phyloP scores from a whole-genome alignment of 2,888 invertebrate species.

The Leptothorax acervorum region DNA sequence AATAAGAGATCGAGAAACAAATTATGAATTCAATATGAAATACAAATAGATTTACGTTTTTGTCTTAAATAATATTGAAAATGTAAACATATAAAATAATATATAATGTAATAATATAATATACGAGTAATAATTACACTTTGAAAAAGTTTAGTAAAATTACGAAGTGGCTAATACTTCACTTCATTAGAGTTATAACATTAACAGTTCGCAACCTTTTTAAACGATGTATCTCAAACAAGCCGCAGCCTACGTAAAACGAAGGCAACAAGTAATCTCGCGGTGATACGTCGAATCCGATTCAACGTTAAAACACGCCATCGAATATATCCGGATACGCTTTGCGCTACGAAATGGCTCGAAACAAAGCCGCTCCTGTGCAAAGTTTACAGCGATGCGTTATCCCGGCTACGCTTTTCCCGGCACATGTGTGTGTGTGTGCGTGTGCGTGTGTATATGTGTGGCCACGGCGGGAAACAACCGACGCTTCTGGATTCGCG shows the following conservation, averaged over 20 bases:
- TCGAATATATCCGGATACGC: conserved; percentile 59
- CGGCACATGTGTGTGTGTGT: background rate
- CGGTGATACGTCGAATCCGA: conserved; percentile 47
- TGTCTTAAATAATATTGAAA: background rate
- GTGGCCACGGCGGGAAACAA: conserved; percentile 56
- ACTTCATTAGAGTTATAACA: background rate
- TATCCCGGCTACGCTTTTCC: conserved; percentile 38
- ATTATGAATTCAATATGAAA: background rate
- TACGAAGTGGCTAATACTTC: background rate
- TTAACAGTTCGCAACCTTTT: background rate
- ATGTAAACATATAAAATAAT: background rate
- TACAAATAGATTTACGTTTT: background rate
- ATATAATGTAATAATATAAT: background rate
- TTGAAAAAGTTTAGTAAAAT: background rate
- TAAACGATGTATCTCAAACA: background rate
- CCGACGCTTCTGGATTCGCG: conserved; percentile 59
- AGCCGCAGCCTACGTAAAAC: background rate
- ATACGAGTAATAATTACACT: background rate
- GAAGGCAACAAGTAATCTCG: conserved; percentile 39
- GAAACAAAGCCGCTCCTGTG: conserved; percentile 54
- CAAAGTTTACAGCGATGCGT: conserved; percentile 64
- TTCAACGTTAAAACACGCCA: conserved; percentile 59
- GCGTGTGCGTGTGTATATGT: conserved; percentile 30
- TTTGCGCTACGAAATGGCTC: conserved; percentile 30
- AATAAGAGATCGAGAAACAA: background rate